Evolutionary conservation across 2,797 vertebrate genomes (phyloP), one percentile per base, ranked within the genome.

Genomic region (Molossus alvarezi): DNA sequence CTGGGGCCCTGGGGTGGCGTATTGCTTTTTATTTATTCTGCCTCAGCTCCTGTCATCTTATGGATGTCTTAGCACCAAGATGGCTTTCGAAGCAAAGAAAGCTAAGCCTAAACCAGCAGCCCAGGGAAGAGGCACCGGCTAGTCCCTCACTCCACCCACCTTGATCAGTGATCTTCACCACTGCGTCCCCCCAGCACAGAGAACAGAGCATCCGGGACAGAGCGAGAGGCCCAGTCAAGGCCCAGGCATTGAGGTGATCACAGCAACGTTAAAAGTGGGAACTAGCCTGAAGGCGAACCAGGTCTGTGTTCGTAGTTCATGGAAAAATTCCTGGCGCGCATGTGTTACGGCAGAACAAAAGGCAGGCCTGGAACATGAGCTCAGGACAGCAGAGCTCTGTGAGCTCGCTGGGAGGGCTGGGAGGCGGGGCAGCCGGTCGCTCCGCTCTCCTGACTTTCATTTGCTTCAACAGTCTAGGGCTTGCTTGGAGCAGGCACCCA

Each of bases 291-390:
- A 41, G 76, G 11, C 62, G 25, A 69, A 90, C 80, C 83, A 33
- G 53, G 79, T 91, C 58, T 86, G 91, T 88, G 84, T 93, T 94
- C 92, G 90, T 91, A 76, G 88, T 76, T 86, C 88, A 88, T 71
- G 90, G 65, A 93, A 97, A 95, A 95, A 45, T 88, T 85, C 41
- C 94, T 48, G 60, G 65, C 72, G 60, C 62, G 79, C 93, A 91
- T 92, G 96, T 96, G 41, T 65, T 96, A 96, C 45, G 76, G 92
- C 88, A 65, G 97, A 96, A 53, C 58, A 95, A 62, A 55, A 88
- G 37, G 55, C 87, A 95, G 94, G 95, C 94, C 95, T n/a, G 41
- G 83, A 33, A 33, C 33, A 33, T 33, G 33, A 33, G 33, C 33
- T 33, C 33, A 33, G 33, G 33, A 33, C 33, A 33, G 33, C 33